A percentile compares a stretch with the other conserved stretches of the same genome.
Conservation (phyloP, 2,888 invertebrate species). For the Agapostemon virescens region DNA sequence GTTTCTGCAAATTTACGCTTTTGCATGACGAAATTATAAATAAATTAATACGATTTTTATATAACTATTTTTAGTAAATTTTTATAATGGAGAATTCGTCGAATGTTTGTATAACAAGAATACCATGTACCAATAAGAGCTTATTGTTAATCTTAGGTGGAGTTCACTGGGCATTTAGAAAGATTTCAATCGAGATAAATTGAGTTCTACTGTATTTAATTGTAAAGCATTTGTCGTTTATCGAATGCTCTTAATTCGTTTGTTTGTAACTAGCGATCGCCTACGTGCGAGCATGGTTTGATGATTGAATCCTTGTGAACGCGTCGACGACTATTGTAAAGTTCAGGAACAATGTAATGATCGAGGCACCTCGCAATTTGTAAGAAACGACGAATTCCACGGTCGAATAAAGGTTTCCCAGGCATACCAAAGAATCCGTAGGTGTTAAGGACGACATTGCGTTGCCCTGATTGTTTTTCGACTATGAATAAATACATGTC, state of each 20-base stretch:
- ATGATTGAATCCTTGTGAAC: neutral
- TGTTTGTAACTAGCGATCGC: neutral
- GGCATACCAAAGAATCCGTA: constrained; percentile 50
- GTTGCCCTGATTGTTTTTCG: neutral
- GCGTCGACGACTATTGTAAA: constrained; percentile 1
- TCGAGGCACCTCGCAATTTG: constrained; percentile 20
- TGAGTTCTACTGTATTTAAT: neutral
- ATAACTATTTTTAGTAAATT: neutral
- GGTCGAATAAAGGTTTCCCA: constrained; percentile 20
- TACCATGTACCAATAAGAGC: neutral
- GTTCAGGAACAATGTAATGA: neutral
- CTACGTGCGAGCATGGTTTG: neutral
- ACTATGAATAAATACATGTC: constrained; percentile 9
- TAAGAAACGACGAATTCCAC: constrained; percentile 8
- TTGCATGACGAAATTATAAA: too few species aligned
- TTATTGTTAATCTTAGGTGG: neutral
- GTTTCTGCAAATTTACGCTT: too few species aligned
- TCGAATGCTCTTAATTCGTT: constrained; percentile 20
- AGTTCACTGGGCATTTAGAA: neutral
- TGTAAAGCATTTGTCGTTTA: constrained; percentile 2
- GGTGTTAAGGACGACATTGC: constrained; percentile 35
- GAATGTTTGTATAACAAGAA: neutral
- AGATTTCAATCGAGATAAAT: neutral
- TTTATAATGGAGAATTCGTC: too few species aligned
- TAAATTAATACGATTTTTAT: too few species aligned